Evolutionary conservation across 2,888 invertebrate genomes (phyloP).

Genomic region (Temnothorax unifasciatus): DNA sequence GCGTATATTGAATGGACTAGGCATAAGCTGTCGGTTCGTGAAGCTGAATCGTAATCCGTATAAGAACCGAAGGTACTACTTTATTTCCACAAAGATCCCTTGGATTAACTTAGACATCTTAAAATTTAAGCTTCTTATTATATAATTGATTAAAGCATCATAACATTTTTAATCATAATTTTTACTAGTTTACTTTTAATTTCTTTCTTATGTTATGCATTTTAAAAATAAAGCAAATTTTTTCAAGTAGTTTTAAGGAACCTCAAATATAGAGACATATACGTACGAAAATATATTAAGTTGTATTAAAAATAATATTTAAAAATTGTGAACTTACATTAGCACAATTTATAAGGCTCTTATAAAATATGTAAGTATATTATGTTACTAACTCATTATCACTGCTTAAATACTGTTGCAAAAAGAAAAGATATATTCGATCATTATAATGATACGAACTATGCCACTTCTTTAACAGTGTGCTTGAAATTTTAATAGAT

Average conservation of each 20-base stretch:
- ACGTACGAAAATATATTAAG: neutral
- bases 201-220: neutral
- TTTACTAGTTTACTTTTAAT: neutral
- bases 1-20: conserved; percentile 31
- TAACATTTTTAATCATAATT: neutral
- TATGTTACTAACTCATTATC: too few species aligned
- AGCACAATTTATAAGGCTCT: neutral
- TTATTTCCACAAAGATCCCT: neutral
- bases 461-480: neutral
- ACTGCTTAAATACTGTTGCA: neutral
- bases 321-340: neutral
- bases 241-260: neutral
- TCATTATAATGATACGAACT: neutral
- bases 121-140: neutral
- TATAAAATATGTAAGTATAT: neutral
- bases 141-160: neutral
- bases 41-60: conserved; percentile 30
- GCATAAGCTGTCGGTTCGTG: neutral
- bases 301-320: neutral
- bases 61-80: neutral
- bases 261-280: neutral
- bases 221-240: conserved; percentile 7
- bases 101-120: neutral
- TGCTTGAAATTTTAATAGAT: conserved; percentile 7
- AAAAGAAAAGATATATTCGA: conserved; percentile 3